A percentile compares a stretch with the other conserved stretches of the same genome.
phyloP scores from a whole-genome alignment of 2,797 vertebrate genomes.

The Sciurus carolinensis region DNA sequence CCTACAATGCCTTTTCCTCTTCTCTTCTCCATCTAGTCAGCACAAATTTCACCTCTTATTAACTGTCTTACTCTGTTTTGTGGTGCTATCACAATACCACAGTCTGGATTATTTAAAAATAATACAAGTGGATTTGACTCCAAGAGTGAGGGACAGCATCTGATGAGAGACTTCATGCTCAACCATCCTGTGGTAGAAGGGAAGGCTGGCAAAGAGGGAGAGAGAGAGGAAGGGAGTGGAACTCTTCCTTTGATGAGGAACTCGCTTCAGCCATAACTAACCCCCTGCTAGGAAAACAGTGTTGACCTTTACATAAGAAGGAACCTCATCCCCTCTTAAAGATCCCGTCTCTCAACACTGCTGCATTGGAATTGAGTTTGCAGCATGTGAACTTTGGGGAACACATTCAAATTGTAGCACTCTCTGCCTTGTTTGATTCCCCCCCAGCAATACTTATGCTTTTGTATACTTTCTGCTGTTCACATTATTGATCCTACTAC shows the following conservation, averaged over 20 bases:
- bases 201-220: not conserved
- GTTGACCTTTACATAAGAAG: not conserved
- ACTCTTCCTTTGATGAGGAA: not conserved
- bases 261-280: not conserved
- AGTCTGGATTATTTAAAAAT: not conserved
- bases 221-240: not conserved
- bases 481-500: not conserved
- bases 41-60: not conserved
- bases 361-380: not conserved
- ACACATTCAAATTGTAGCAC: not conserved
- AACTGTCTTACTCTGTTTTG: not conserved
- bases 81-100: not conserved
- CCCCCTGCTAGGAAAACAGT: not conserved
- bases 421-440: not conserved
- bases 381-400: not conserved
- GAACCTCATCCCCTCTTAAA: not conserved
- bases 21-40: not conserved
- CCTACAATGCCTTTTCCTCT: not conserved
- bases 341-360: not conserved
- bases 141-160: not conserved
- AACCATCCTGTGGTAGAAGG: not conserved
- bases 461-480: constrained; percentile 19
- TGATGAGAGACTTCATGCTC: not conserved
- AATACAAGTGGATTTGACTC: not conserved
- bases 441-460: not conserved